These are phyloP conservation scores for Conus ventricosus DNA, from an alignment of 1,140 invertebrate species.

Conservation along the genomic window DNA sequence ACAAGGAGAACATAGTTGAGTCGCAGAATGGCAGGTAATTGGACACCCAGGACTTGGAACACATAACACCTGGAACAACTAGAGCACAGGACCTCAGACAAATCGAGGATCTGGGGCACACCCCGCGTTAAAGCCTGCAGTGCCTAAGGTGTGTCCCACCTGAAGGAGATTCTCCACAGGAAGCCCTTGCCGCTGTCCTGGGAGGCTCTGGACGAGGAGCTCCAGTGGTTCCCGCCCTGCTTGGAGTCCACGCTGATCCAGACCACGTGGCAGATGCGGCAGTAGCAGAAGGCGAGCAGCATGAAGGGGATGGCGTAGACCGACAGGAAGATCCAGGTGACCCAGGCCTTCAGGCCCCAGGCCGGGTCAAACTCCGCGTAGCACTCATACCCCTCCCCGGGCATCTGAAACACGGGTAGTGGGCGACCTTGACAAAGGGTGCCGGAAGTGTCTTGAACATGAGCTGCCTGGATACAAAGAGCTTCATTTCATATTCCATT, in stretches of 20 bases:
- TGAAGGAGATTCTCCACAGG: conserved; percentile 46
- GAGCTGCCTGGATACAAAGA: neutral
- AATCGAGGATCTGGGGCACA: too few relatives aligned
- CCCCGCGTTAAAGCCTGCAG: too few relatives aligned
- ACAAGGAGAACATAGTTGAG: too few relatives aligned
- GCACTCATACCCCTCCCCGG: conserved; percentile 76
- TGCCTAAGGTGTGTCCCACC: conserved; percentile 1
- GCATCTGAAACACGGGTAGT: conserved; percentile 13
- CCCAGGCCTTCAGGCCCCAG: conserved; percentile 52
- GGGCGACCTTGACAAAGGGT: neutral
- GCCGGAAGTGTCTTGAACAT: neutral
- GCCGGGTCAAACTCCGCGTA: conserved; percentile 80
- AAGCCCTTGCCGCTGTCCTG: conserved; percentile 31
- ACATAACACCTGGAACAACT: too few relatives aligned
- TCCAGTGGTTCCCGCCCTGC: conserved; percentile 20
- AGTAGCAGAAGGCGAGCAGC: conserved; percentile 74
- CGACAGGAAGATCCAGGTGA: conserved; percentile 56
- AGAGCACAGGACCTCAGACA: too few relatives aligned
- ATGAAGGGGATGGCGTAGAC: conserved; percentile 59
- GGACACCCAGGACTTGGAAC: too few relatives aligned
- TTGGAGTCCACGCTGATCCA: conserved; percentile 62
- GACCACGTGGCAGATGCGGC: conserved; percentile 80
- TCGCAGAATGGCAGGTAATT: too few relatives aligned
- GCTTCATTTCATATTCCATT: too few relatives aligned
- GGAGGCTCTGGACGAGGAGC: neutral